Evolutionary conservation across 1,140 invertebrate species (phyloP), one percentile per base, ranked within the genome.

Genomic region (Orchestia grillus): DNA sequence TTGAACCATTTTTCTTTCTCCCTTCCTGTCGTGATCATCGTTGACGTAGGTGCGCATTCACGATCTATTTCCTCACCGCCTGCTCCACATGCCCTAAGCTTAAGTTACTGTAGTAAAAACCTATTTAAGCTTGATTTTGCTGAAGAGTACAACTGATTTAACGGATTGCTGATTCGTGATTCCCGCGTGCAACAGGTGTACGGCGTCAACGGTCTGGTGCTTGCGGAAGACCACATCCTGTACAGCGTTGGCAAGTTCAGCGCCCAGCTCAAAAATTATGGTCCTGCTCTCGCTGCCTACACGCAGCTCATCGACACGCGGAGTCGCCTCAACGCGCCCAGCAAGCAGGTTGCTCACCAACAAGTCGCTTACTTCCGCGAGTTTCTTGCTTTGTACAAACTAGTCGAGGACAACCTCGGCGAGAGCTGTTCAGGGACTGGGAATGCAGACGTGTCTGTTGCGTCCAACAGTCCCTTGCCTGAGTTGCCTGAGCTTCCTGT

Each of bases 181-280:
- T n/a, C n/a, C n/a, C 19, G 47, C 87, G 87, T 87, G n/a, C 36
- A 90, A 19, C 97, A 98, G 98, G 98, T 99, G 44, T 99, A 99
- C 97, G 98, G 98, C 97, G 98, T 98, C 92, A 98, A 98, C 97
- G 98, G 98, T 1, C 99, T 99, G 99, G 98, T 98, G 95, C 98
- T 99, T 96, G 98, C 99, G 16, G 98, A 99, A 97, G 99, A 99
- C 98, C 99, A 99, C 97, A 99, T 99, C 97, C 98, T 99, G 97
- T 99, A 99, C 97, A 99, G 99, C 23, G 98, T 99, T 97, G 99
- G 99, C 4, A 98, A 99, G 96, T 98, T 99, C 97, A 99, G 99
- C 42, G 98, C 98, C 96, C 98, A 98, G 97, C 97, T 99, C 94
- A 98, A 98, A 97, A 98, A 98, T 97, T 97, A 98, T 96, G 97